phyloP scores from a whole-genome alignment of 2,797 vertebrate species.

The Aphelocoma californica region DNA sequence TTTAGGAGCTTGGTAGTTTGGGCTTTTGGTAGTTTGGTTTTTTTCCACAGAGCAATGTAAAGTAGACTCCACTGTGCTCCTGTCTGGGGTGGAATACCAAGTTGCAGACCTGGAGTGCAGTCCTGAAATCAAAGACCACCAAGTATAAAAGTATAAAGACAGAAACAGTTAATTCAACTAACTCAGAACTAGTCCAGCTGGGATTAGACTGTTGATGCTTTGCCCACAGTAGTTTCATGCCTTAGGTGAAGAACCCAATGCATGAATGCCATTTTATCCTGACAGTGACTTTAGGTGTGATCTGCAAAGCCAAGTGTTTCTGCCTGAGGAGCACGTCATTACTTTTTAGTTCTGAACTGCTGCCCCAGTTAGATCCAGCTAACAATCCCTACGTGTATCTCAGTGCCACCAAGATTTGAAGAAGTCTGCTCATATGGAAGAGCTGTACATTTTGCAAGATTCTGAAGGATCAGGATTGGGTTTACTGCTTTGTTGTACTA shows the following conservation, averaged over 20 bases:
- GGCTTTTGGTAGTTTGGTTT: background rate
- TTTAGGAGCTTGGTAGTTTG: background rate
- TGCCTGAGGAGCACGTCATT: background rate
- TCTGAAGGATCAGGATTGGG: background rate
- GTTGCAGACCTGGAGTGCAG: background rate
- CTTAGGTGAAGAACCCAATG: background rate
- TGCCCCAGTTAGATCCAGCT: background rate
- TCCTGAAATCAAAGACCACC: background rate
- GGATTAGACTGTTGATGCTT: background rate
- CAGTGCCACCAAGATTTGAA: background rate
- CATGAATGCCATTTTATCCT: background rate
- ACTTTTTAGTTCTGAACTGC: background rate
- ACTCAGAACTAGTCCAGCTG: background rate
- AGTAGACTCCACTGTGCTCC: background rate
- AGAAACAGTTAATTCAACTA: background rate
- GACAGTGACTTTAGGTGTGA: background rate
- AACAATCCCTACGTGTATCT: fast-evolving
- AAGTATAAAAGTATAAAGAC: background rate
- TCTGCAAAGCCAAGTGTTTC: background rate
- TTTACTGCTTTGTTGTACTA: background rate
- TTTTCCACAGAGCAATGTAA: background rate
- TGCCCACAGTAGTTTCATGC: background rate
- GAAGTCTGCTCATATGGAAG: background rate
- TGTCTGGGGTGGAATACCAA: fast-evolving
- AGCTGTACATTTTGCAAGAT: background rate